Base-by-base conservation (phyloP, 2,888 invertebrate species). In the Tetropium fuscum region DNA sequence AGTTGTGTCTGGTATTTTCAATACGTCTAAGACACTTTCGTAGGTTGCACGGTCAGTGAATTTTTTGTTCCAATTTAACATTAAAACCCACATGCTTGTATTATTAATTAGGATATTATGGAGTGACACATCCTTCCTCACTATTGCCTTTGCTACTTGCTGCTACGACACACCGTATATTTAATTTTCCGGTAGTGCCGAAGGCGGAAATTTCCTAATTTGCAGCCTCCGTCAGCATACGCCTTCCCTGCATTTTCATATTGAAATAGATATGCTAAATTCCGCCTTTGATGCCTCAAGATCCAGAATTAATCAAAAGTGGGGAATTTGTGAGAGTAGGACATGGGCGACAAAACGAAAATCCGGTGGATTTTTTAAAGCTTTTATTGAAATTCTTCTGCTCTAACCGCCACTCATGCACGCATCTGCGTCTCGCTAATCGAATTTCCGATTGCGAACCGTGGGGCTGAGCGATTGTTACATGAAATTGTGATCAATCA, bases 371-470 rank as follows among this genome's bases (percentile, higher is more conserved):
- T 69, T 69, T 69, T 51, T 70, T 68, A 57, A 59, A 61, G 64
- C 64, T 67, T 70, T 70, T 71, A 70, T 68, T 70, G 67, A 68
- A 71, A 71, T 70, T 71, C 69, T 62, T 48, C 13, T 45, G 27
- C 58, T 49, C 27, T 10, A 48, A 36, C 48, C 63, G 57, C 45
- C 60, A 60, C 48, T 59, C 58, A 60, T 60, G 55, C 59, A 48
- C 54, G 53, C 64, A 64, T 51, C 53, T 58, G 56, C 44, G 34
- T 19, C 27, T n/a, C 32, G 44, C 59, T 63, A 67, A 64, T 64
- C 63, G 67, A 67, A 64, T 63, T 66, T 61, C 44, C 53, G 45
- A 43, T 53, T 53, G 19, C 11, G 32, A 7, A 11, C n/a, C 11
- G n/a, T 10, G 13, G 51, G 13, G 27, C 20, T 38, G 10, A 11